Conservation (phyloP, 2,888 invertebrate genomes). For the Thymelicus sylvestris region DNA sequence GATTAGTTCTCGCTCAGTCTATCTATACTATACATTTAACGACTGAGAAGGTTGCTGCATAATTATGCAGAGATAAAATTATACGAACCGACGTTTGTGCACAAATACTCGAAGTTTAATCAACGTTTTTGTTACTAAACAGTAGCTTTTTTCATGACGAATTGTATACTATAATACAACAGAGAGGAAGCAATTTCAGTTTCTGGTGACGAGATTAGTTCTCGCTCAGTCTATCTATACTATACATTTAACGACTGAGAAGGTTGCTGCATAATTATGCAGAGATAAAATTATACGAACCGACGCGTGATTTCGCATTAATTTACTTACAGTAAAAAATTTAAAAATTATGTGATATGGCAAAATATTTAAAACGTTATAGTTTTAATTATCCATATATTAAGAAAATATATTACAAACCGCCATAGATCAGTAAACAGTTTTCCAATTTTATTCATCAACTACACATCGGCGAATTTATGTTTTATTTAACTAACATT, state of each 20-base stretch:
- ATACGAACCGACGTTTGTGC: background rate
- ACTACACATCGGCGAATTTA: no score
- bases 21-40: background rate
- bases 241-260: background rate
- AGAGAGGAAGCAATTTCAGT: background rate
- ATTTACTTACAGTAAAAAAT: no score
- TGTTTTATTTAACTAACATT: no score
- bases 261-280: background rate
- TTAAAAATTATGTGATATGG: no score
- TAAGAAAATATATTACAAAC: no score
- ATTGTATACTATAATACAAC: background rate
- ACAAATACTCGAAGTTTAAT: no score
- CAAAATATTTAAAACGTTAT: no score
- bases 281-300: background rate
- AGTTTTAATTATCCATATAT: no score
- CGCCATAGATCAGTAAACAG: no score
- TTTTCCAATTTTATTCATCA: no score
- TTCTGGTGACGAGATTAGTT: background rate
- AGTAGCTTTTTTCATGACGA: no score
- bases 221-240: background rate
- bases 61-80: slow-evolving; percentile 1
- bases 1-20: slow-evolving; percentile 1
- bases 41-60: background rate
- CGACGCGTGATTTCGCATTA: background rate
- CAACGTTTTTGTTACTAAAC: no score